Evolutionary conservation across 2,797 vertebrate genomes (phyloP).

Genomic region (Sphenopsis melanotis): DNA sequence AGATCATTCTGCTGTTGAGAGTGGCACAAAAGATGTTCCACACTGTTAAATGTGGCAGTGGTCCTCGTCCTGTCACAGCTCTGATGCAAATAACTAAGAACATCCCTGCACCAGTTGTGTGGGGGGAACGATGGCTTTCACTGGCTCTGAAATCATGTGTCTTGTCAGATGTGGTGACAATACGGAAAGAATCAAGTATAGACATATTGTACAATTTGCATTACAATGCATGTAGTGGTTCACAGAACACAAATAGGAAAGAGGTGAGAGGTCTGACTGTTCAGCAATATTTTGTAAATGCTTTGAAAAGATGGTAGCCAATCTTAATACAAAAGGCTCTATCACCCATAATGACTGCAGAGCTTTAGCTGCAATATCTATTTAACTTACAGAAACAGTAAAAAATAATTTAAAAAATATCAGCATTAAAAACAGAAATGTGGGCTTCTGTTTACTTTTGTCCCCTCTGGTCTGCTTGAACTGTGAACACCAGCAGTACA

Average conservation of each 20-base stretch:
- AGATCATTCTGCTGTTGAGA: neutral
- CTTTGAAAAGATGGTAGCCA: neutral
- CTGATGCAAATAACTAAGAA: accelerated
- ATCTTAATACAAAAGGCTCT: neutral
- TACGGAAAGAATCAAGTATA: neutral
- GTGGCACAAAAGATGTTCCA: neutral
- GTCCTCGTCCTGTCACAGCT: neutral
- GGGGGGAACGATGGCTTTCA: neutral
- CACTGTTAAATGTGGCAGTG: neutral
- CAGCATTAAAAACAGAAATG: neutral
- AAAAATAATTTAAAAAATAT: neutral
- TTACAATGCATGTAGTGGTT: neutral
- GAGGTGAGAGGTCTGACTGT: neutral
- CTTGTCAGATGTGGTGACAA: neutral
- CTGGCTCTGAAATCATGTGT: neutral
- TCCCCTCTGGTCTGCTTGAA: neutral
- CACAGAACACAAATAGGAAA: neutral
- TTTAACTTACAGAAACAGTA: neutral
- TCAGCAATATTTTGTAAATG: neutral
- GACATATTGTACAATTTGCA: neutral
- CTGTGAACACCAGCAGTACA: neutral
- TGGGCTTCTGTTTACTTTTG: neutral
- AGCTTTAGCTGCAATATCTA: neutral
- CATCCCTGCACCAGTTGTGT: neutral
- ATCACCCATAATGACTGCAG: neutral